These are phyloP conservation scores for Cuniculus paca DNA, from an alignment of 2,797 vertebrate species.

Conservation along the genomic window DNA sequence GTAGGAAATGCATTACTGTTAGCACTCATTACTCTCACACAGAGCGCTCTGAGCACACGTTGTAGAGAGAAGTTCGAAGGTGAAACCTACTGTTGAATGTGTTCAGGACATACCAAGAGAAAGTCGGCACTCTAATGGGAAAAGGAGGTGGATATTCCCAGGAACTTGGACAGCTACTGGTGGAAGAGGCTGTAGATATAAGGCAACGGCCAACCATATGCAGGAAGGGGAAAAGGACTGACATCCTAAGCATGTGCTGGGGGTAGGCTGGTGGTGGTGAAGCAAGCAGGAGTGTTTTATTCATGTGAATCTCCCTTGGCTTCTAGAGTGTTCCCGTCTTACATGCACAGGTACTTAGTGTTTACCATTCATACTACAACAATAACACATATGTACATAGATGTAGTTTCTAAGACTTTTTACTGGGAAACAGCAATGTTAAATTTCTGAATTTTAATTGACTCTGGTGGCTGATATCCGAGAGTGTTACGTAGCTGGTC, in stretches of 20 bases:
- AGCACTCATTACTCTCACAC: background rate
- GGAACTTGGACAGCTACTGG: background rate
- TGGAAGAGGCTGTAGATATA: background rate
- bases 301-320: background rate
- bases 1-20: background rate
- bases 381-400: background rate
- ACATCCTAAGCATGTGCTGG: fast-evolving
- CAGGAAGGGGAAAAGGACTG: background rate
- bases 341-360: background rate
- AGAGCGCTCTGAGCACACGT: background rate
- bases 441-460: slow-evolving; percentile 4
- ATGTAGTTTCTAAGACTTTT: background rate
- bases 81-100: background rate
- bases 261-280: background rate
- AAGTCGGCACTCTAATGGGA: background rate
- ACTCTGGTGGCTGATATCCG: background rate
- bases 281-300: background rate
- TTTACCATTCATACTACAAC: background rate
- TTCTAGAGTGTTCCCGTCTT: background rate
- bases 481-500: background rate
- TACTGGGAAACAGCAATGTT: background rate
- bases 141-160: background rate
- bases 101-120: background rate
- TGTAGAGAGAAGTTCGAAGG: background rate
- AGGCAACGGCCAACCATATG: background rate